These are phyloP conservation scores for Poecilia velifera DNA, from an alignment of 2,797 vertebrate genomes.

Conservation along the genomic window DNA sequence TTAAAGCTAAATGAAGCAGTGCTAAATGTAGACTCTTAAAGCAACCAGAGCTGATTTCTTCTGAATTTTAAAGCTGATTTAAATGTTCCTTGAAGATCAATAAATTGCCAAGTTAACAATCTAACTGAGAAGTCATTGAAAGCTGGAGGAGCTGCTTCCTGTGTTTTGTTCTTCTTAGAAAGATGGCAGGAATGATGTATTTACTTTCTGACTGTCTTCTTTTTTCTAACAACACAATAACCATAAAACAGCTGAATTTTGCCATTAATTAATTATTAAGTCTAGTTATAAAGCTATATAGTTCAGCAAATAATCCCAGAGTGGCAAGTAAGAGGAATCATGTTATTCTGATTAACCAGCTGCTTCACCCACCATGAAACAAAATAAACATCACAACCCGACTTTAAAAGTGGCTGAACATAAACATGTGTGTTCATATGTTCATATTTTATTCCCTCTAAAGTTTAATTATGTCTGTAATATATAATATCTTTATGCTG, in stretches of 20 bases:
- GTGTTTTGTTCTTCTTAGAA: not conserved
- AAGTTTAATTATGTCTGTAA: not conserved
- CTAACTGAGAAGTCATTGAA: not conserved
- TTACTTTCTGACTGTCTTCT: not conserved
- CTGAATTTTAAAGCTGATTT: not conserved
- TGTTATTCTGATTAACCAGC: not conserved
- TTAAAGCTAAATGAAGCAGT: not conserved
- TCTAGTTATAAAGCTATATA: not conserved
- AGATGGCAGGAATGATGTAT: not conserved
- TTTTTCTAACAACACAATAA: not conserved
- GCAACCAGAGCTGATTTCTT: not conserved
- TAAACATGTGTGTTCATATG: not conserved
- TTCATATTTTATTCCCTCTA: not conserved
- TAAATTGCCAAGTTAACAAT: not conserved
- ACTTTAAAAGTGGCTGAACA: not conserved
- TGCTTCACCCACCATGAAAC: not conserved
- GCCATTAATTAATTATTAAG: not conserved
- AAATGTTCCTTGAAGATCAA: not conserved
- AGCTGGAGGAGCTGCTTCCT: not conserved
- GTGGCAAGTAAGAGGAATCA: not conserved
- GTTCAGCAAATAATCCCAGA: not conserved
- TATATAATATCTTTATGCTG: not conserved
- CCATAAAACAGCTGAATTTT: not conserved
- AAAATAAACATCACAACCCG: not conserved
- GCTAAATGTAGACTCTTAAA: not conserved